Conservation (phyloP, 2,113 vertebrate species). For the Pangasianodon gigas region DNA sequence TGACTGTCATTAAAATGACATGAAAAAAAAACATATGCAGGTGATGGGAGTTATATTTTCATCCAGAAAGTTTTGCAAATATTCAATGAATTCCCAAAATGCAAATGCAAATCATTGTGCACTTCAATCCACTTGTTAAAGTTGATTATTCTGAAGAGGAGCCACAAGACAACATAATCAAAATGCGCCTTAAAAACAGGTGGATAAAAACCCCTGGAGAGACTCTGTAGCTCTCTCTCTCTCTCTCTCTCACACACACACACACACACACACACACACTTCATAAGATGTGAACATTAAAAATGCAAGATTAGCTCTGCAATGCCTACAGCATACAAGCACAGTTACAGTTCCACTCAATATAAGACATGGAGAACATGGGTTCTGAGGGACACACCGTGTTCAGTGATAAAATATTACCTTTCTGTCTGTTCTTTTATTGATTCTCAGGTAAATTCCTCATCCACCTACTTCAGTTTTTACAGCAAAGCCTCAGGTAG, state of each 20-base stretch:
- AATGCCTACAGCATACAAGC: constrained; percentile 3
- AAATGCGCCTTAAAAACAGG: background rate
- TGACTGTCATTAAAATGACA: constrained; percentile 27
- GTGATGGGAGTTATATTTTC: background rate
- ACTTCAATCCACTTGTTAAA: background rate
- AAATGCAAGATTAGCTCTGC: constrained; percentile 5
- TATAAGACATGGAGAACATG: background rate
- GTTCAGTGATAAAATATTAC: background rate
- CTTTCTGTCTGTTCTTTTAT: background rate
- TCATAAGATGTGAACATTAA: background rate
- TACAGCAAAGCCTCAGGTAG: background rate
- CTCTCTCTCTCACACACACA: background rate
- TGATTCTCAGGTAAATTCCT: constrained; percentile 2
- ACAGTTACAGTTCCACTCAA: background rate
- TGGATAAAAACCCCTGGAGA: background rate
- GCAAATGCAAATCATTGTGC: background rate
- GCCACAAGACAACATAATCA: background rate
- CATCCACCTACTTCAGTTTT: background rate
- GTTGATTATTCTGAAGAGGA: constrained; percentile 1
- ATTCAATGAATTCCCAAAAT: background rate
- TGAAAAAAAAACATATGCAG: background rate
- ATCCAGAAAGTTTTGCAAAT: background rate
- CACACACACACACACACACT: background rate
- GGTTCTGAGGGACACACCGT: background rate
- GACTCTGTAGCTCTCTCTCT: background rate